phyloP scores from a whole-genome alignment of 1,140 invertebrate species.

The Brachionus asplanchnoidis region DNA sequence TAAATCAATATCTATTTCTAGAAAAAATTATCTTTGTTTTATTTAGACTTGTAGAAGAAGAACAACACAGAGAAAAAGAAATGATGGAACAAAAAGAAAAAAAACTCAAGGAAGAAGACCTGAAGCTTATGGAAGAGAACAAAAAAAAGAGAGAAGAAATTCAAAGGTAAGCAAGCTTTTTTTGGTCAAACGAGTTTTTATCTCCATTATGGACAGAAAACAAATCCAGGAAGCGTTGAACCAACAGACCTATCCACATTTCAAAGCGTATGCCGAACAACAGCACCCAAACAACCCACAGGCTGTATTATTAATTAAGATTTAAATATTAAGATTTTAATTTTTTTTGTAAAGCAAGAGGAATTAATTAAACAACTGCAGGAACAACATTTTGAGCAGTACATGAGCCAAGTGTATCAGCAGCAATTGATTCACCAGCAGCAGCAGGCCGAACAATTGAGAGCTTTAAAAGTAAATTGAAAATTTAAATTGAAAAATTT shows the following conservation, averaged over 20 bases:
- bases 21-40: neutral
- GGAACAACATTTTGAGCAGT: constrained; percentile 95
- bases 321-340: neutral
- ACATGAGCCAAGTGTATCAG: constrained; percentile 78
- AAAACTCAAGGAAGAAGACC: constrained; percentile 33
- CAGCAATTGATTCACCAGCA: constrained; percentile 47
- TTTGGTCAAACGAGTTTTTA: neutral
- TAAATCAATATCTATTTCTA: neutral
- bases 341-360: constrained; percentile 67
- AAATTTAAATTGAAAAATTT: neutral
- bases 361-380: constrained; percentile 84
- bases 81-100: constrained; percentile 40
- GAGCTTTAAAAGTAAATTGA: constrained; percentile 27
- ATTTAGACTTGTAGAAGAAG: constrained; percentile 14
- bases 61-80: constrained; percentile 24
- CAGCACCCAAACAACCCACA: constrained; percentile 4
- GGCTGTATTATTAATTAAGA: neutral
- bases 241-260: constrained; percentile 41
- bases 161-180: constrained; percentile 11
- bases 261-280: constrained; percentile 42
- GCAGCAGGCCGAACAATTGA: constrained; percentile 36
- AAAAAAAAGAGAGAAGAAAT: constrained; percentile 41
- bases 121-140: constrained; percentile 26
- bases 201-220: neutral
- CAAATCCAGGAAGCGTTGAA: constrained; percentile 41